phyloP scores from a whole-genome alignment of 2,888 invertebrate genomes.

The Ectemnius lituratus region DNA sequence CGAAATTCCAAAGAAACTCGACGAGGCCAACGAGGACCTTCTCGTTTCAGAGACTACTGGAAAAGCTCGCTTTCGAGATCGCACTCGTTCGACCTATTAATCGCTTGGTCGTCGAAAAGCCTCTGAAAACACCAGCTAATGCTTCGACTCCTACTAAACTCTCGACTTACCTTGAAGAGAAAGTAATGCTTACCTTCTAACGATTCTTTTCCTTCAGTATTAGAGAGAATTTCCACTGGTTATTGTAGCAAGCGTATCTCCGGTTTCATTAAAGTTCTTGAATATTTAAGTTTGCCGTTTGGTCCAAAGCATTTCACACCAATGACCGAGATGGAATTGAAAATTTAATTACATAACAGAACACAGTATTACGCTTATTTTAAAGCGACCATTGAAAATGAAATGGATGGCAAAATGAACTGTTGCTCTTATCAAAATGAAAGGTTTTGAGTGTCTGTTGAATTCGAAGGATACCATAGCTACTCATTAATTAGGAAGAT shows the following conservation, averaged over 20 bases:
- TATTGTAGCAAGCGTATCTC: slow-evolving; percentile 49
- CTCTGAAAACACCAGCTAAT: too few species aligned
- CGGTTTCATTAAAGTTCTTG: slow-evolving; percentile 44
- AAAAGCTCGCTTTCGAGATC: too few species aligned
- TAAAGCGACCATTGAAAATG: neutral
- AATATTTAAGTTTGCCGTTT: slow-evolving; percentile 25
- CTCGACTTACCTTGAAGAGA: too few species aligned
- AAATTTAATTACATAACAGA: slow-evolving; percentile 14
- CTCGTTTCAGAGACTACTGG: slow-evolving; percentile 1
- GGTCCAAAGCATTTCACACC: neutral
- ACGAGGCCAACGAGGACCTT: slow-evolving; percentile 1
- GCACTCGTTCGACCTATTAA: too few species aligned
- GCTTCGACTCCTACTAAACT: too few species aligned
- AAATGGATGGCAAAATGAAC: slow-evolving; percentile 26
- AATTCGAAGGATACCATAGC: slow-evolving; percentile 62
- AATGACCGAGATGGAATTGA: slow-evolving; percentile 5
- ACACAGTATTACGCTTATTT: neutral
- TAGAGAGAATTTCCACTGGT: slow-evolving; percentile 14
- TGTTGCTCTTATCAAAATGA: slow-evolving; percentile 43
- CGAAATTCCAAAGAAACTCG: slow-evolving; percentile 16
- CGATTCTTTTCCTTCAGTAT: too few species aligned
- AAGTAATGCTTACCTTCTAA: too few species aligned
- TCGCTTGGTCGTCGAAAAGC: too few species aligned
- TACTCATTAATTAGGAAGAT: slow-evolving; percentile 71
- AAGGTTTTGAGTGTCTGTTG: slow-evolving; percentile 64